Base-by-base conservation (phyloP, 2,888 invertebrate genomes). In the Leptopilina drosophilae region DNA sequence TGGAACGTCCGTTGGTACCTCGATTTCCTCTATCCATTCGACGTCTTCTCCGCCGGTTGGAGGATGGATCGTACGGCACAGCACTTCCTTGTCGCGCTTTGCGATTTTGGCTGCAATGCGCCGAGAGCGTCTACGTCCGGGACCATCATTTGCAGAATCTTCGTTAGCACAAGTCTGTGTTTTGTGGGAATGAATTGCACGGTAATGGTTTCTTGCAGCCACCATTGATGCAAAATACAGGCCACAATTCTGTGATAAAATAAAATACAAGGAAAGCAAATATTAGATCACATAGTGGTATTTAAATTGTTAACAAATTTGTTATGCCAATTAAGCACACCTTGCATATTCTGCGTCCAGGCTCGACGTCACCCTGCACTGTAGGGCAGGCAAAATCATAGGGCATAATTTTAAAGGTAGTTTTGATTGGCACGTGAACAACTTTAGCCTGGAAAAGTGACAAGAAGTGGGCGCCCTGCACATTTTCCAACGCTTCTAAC, bases 311-410 rank as follows among this genome's bases (percentile, higher is more conserved):
- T 40, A 46, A 49, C 0, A 66, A 66, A 40, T 65, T 65, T n/a
- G n/a, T 66, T 26, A 26, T 26, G 33, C 9, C 4, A 66, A 66
- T 66, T 5, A 0, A 66, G 40, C 11, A 66, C 33, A 66, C 40
- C 46, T 66, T 66, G 46, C 66, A 66, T 40, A 66, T 66, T 66
- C 40, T 66, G 11, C 40, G 66, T 1, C 66, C 42, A 2, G 66
- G 46, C 11, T 66, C 66, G 33, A 66, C 66, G 40, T 66, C 66
- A 7, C 40, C 66, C 9, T 66, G 66, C 33, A 66, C 66, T 66
- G 66, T 46, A 66, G 40, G 66, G 40, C 66, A 66, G 5, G 66
- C 7, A 11, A 40, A 66, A 66, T 66, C 66, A 11, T 66, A 66
- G 2, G 40, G 66, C 8, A 66, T 14, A 40, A 15, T 33, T n/a